Percentiles rank a stretch among this genome's conserved stretches.
These are phyloP conservation scores for Gymnothorax reevesii DNA, from an alignment of 2,797 vertebrate species.

Conservation along the genomic window DNA sequence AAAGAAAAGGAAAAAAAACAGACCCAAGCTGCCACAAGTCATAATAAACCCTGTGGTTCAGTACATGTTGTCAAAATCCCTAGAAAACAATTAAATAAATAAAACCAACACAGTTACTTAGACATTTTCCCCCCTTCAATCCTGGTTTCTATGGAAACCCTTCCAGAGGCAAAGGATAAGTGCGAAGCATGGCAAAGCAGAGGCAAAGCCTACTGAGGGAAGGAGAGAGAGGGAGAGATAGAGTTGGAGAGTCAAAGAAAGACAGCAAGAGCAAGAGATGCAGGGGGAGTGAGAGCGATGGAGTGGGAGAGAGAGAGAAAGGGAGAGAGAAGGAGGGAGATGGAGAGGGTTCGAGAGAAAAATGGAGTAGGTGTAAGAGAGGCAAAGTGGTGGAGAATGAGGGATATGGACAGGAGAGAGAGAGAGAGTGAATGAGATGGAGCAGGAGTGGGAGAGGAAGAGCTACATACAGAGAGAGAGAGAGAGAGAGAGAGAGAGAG, in stretches of 20 bases:
- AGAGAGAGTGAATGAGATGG: not conserved
- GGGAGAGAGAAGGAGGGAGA: not conserved
- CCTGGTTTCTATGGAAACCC: constrained; percentile 26
- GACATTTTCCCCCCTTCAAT: not conserved
- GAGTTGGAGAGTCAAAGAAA: not conserved
- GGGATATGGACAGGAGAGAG: no score
- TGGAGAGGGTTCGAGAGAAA: no score
- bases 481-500: not conserved
- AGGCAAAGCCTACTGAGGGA: not conserved
- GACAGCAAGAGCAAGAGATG: not conserved
- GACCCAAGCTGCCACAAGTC: not conserved
- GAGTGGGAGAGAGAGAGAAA: not conserved
- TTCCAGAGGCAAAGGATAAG: constrained; percentile 12
- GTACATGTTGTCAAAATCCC: constrained; percentile 8
- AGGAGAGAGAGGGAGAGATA: not conserved
- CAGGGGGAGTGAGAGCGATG: not conserved
- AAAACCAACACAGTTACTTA: not conserved
- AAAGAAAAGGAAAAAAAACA: not conserved
- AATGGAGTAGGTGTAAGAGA: not conserved
- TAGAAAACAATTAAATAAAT: not conserved
- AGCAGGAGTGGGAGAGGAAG: not conserved
- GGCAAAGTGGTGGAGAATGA: not conserved
- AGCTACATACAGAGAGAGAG: not conserved
- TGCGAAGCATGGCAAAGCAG: not conserved
- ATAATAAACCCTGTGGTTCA: not conserved